These are phyloP conservation scores for Alauda arvensis DNA, from an alignment of 2,797 vertebrate genomes.

Conservation along the genomic window DNA sequence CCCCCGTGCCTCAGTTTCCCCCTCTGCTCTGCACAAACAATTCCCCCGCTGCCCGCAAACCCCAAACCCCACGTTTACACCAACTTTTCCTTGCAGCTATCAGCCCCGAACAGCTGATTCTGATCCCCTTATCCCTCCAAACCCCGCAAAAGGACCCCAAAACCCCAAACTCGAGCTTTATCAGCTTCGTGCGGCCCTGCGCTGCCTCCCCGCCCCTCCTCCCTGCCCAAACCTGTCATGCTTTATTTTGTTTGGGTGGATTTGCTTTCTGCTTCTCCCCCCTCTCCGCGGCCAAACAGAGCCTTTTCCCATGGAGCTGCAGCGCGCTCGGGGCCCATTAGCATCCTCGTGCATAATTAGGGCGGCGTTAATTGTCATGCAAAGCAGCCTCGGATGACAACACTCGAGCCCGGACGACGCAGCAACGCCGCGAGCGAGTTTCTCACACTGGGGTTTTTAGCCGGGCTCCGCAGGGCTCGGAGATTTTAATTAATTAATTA, in stretches of 20 bases:
- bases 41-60: fast-evolving
- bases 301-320: slow-evolving; percentile 72
- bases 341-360: slow-evolving; percentile 78
- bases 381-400: slow-evolving; percentile 76
- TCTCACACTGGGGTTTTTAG: slow-evolving; percentile 74
- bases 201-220: neutral
- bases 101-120: fast-evolving
- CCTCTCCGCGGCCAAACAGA: slow-evolving; percentile 28
- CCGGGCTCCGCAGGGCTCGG: slow-evolving; percentile 49
- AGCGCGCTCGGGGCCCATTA: slow-evolving; percentile 63
- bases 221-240: slow-evolving; percentile 29
- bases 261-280: slow-evolving; percentile 15
- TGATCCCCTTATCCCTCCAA: fast-evolving
- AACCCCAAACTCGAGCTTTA: neutral
- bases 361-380: slow-evolving; percentile 72
- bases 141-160: neutral
- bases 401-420: slow-evolving; percentile 73
- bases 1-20: neutral
- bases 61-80: fast-evolving
- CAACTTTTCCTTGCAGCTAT: fast-evolving
- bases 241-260: slow-evolving; percentile 53
- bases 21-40: neutral
- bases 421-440: slow-evolving; percentile 65
- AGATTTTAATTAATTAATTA: slow-evolving; percentile 59
- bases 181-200: neutral